Base-by-base conservation (phyloP, 2,113 vertebrate species). In the Clarias gariepinus region DNA sequence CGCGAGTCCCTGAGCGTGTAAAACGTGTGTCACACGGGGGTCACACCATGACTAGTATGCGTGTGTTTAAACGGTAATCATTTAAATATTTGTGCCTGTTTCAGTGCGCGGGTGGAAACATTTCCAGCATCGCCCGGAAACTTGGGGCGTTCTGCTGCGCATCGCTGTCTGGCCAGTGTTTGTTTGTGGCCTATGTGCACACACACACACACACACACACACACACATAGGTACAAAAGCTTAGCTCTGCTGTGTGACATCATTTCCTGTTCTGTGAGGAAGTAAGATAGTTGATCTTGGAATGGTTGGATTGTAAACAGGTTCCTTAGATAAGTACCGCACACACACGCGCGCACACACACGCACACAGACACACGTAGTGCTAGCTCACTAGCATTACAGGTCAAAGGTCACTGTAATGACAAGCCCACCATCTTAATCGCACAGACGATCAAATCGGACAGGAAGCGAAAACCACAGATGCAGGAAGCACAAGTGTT, bases 71-170 rank as follows among this genome's bases (percentile, higher is more conserved):
- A 69, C 16, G 63, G 18, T 28, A 53, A 85, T 61, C n/a, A 18
- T 9, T 33, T 58, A 83, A 36, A 68, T 86, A 68, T 64, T 81
- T 87, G 4, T 58, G 28, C n/a, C 63, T 85, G 33, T 33, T 8
- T 52, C 61, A 77, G 25, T 15, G 61, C 4, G 4, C 3, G 21
- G 19, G 0, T 15, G n/a, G 21, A 73, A 57, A 78, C 47, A 18
- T 60, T 28, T 25, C 60, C 28, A 18, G 23, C 5, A 25, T 85
- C 76, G 47, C 47, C 47, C 16, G 18, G 23, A 18, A 60, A 30
- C 61, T 18, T n/a, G 41, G 10, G 41, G 21, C 0, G 23, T 8
- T 3, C 28, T 47, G 18, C n/a, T 55, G 63, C 9, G 52, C 47
- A 53, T 68, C 1, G 61, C 30, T 10, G 23, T 57, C 36, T 33